These are phyloP conservation scores for Caenorhabditis parvicauda DNA, from an alignment of 2,888 invertebrate genomes.

Conservation along the genomic window DNA sequence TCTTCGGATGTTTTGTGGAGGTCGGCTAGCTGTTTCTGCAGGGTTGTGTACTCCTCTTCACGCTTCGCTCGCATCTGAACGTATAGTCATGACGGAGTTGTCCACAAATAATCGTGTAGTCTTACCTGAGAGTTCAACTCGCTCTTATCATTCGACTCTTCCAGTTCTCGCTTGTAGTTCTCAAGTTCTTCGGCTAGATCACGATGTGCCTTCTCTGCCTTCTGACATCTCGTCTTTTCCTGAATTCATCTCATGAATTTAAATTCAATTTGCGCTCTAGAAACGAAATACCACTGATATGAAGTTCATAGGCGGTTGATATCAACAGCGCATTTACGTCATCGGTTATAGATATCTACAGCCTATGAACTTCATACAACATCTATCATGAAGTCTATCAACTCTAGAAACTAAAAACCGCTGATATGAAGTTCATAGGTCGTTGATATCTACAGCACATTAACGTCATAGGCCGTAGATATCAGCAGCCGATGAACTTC, in stretches of 20 bases:
- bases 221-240: slow-evolving; percentile 69
- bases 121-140: slow-evolving; percentile 23
- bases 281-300: too few relatives aligned
- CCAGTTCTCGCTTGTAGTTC: slow-evolving; percentile 46
- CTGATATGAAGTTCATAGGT: too few relatives aligned
- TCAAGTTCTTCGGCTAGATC: slow-evolving; percentile 74
- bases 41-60: slow-evolving; percentile 85
- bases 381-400: too few relatives aligned
- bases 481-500: too few relatives aligned
- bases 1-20: slow-evolving; percentile 61
- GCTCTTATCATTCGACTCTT: slow-evolving; percentile 73
- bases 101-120: too few relatives aligned
- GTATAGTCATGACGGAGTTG: slow-evolving; percentile 89
- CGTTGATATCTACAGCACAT: too few relatives aligned
- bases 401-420: too few relatives aligned
- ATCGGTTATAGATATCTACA: too few relatives aligned
- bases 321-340: too few relatives aligned
- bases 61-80: slow-evolving; percentile 82
- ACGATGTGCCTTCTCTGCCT: slow-evolving; percentile 89
- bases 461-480: too few relatives aligned
- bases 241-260: too few relatives aligned
- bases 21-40: slow-evolving; percentile 64
- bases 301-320: not conserved
- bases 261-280: not conserved
- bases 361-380: too few relatives aligned